These are phyloP conservation scores for Zelleria hepariella DNA, from an alignment of 2,888 invertebrate species.

Conservation along the genomic window DNA sequence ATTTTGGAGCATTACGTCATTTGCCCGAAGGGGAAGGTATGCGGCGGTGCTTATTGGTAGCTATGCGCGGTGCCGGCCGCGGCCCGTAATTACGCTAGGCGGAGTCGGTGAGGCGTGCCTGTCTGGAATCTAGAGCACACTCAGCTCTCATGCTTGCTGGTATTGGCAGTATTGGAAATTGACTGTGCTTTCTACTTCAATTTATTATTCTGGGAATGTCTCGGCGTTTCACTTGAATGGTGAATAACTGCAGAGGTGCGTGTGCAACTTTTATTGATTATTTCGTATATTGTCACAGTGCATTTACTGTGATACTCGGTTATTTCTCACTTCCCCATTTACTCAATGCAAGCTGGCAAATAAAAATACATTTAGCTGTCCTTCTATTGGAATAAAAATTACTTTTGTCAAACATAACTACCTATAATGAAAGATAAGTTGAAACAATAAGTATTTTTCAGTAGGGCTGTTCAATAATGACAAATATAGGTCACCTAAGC, in stretches of 20 bases:
- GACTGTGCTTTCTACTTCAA: slow-evolving; percentile 10
- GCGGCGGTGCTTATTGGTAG: slow-evolving; percentile 23
- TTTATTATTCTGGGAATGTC: not conserved
- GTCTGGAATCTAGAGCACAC: slow-evolving; percentile 32
- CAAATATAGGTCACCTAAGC: not conserved
- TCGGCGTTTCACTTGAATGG: not conserved
- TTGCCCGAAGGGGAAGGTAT: slow-evolving; percentile 25
- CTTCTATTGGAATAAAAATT: too few relatives aligned
- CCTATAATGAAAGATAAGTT: too few relatives aligned
- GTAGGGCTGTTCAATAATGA: not conserved
- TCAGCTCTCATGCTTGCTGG: slow-evolving; percentile 9
- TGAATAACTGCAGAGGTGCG: not conserved
- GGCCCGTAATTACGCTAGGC: slow-evolving; percentile 12
- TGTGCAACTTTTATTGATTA: not conserved
- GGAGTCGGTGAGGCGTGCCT: slow-evolving; percentile 29
- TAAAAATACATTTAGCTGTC: too few relatives aligned
- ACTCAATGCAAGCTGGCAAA: too few relatives aligned
- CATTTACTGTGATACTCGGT: not conserved
- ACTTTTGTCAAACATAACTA: too few relatives aligned
- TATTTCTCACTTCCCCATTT: too few relatives aligned
- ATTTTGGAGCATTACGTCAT: slow-evolving; percentile 72
- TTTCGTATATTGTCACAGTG: not conserved
- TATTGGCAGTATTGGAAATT: not conserved
- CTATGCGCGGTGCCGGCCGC: slow-evolving; percentile 22
- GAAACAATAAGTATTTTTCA: not conserved